Conservation (phyloP, 2,888 invertebrate species). For the Neocrepidodera transversa region DNA sequence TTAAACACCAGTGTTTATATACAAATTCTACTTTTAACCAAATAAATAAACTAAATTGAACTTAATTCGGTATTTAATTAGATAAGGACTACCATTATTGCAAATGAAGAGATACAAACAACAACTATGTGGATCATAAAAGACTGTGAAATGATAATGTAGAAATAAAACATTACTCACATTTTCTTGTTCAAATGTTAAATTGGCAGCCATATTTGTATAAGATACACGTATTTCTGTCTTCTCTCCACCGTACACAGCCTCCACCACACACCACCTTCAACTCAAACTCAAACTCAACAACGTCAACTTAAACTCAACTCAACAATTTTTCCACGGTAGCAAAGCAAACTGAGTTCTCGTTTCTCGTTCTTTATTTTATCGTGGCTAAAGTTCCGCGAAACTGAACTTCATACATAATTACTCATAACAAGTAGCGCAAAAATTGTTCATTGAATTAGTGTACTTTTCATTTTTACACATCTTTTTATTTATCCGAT, state of each 20-base stretch:
- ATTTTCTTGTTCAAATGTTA: conserved; percentile 80
- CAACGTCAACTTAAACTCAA: conserved; percentile 2
- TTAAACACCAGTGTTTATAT: background rate
- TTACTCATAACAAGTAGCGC: no score
- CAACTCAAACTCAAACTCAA: conserved; percentile 8
- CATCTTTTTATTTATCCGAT: no score
- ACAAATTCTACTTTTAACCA: background rate
- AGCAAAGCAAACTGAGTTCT: no score
- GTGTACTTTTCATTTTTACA: no score
- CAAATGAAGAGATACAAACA: conserved; percentile 3
- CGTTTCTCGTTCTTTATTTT: no score
- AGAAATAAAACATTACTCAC: no score
- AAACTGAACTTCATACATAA: no score
- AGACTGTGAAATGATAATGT: background rate
- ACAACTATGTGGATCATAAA: background rate
- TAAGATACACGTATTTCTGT: conserved; percentile 36
- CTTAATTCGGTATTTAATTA: background rate
- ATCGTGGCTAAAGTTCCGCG: no score
- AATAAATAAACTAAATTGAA: background rate
- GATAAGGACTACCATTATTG: background rate
- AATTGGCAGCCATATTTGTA: conserved; percentile 70
- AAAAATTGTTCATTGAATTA: no score
- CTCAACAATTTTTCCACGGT: conserved; percentile 22
- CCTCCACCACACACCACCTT: conserved; percentile 19
- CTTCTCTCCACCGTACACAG: conserved; percentile 31